phyloP scores from a whole-genome alignment of 2,113 vertebrate species.

The Siniperca knerii region DNA sequence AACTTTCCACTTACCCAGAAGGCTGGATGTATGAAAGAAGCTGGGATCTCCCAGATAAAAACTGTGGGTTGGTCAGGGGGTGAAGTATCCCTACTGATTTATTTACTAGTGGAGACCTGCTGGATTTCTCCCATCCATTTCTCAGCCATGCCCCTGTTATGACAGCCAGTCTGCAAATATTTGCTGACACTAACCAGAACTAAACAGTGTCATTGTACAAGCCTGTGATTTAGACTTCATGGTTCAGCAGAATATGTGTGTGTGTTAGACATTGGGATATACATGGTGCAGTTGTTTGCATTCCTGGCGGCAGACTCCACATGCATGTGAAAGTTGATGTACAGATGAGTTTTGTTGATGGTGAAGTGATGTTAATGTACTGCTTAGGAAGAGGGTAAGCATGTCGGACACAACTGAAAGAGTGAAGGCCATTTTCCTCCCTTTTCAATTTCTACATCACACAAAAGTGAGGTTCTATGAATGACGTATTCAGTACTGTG shows the following conservation, averaged over 20 bases:
- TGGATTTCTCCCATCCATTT: slow-evolving; percentile 79
- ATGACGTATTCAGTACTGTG: not conserved
- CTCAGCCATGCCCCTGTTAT: slow-evolving; percentile 85
- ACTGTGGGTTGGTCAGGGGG: slow-evolving; percentile 72
- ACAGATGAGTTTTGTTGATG: slow-evolving; percentile 65
- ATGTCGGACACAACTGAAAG: slow-evolving; percentile 14
- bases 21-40: slow-evolving; percentile 75
- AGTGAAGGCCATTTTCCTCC: not conserved
- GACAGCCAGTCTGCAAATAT: slow-evolving; percentile 87
- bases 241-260: slow-evolving; percentile 71
- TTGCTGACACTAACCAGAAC: slow-evolving; percentile 87
- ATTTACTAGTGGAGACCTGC: slow-evolving; percentile 78
- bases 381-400: slow-evolving; percentile 38
- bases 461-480: too few species aligned
- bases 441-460: not conserved
- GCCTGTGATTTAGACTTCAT: slow-evolving; percentile 78
- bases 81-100: slow-evolving; percentile 84
- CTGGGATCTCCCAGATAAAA: slow-evolving; percentile 83
- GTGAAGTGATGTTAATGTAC: slow-evolving; percentile 63
- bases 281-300: slow-evolving; percentile 79
- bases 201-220: slow-evolving; percentile 84
- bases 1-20: slow-evolving; percentile 64
- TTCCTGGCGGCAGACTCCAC: slow-evolving; percentile 62
- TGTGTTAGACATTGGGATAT: slow-evolving; percentile 75
- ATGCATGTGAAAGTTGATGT: slow-evolving; percentile 61